Evolutionary conservation across 2,888 invertebrate species (phyloP).

Genomic region (Pandemis heparana): DNA sequence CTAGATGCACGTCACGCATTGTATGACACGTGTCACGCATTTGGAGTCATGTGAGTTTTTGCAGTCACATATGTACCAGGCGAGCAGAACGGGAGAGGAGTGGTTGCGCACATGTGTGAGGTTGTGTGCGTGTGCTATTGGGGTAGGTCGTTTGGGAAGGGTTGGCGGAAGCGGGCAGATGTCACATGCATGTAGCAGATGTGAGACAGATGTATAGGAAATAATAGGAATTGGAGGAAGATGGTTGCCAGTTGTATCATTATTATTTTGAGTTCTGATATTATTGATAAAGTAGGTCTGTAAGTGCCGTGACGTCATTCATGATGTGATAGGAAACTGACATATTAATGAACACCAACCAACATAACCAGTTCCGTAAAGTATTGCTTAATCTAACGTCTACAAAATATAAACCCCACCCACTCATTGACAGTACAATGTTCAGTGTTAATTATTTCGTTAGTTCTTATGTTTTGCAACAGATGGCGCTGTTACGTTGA

Average conservation of each 20-base stretch:
- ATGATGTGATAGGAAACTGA: no score
- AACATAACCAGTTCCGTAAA: no score
- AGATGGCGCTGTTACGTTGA: constrained; percentile 33
- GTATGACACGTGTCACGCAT: constrained; percentile 60
- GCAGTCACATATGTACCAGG: constrained; percentile 81
- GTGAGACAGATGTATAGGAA: background rate
- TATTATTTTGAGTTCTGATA: no score
- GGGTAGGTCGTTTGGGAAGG: constrained; percentile 50
- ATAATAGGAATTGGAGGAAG: background rate
- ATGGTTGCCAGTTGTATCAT: no score
- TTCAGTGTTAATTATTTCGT: no score
- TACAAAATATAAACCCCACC: no score
- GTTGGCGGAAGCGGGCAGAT: constrained; percentile 24
- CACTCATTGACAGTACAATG: no score
- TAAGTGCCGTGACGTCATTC: no score
- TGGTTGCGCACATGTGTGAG: constrained; percentile 63
- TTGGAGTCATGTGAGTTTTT: constrained; percentile 79
- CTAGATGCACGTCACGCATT: constrained; percentile 47
- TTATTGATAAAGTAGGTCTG: no score
- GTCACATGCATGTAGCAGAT: background rate
- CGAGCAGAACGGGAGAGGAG: constrained; percentile 59
- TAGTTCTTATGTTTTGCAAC: constrained; percentile 1
- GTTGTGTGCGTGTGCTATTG: constrained; percentile 53
- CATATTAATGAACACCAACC: no score
- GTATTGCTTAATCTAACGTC: no score